Base-by-base conservation (phyloP, 2,797 vertebrate genomes). In the Chanos chanos region DNA sequence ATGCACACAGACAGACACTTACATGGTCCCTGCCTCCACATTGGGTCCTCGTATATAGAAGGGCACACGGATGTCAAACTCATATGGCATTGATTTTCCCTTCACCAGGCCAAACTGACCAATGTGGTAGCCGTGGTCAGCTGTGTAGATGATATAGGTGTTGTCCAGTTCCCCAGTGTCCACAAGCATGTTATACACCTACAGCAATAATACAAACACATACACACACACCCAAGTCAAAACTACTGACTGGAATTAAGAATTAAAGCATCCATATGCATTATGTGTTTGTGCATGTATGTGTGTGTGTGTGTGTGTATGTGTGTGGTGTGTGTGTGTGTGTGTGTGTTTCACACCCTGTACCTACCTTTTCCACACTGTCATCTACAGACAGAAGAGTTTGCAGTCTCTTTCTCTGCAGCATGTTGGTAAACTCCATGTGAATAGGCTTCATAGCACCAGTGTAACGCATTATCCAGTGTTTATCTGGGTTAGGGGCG, bases 391-490 rank as follows among this genome's bases (percentile, higher is more conserved):
- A 98, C 85, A 97, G 87, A 18, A 98, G 91, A 0, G 96, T 98
- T 75, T 98, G 96, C 63, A 98, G 90, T 0, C 96, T 88, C 56
- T 94, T 95, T 66, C 94, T 89, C 85, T 98, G 96, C 1, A 98
- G 85, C 88, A 97, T 80, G 83, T 98, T 98, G 69, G 95, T 98
- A 88, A 98, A 98, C 74, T 98, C 90, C 95, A 98, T 98, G 85
- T 98, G 96, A 70, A 98, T 94, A 24, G 96, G 96, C 67, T 89
- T 94, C 96, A 98, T 98, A 60, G 95, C 77, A 10, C 95, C 95
- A 0, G 94, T 98, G 83, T 98, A 98, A 4, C 96, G 89, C 94
- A 98, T 94, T 83, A 98, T 98, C 95, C 96, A 98, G 78, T 98
- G 96, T 74, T 98, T 98, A 86, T 98, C 95, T 0, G 85, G 92